Evolutionary conservation across 2,113 vertebrate genomes (phyloP).

Genomic region (Vicugna pacos): DNA sequence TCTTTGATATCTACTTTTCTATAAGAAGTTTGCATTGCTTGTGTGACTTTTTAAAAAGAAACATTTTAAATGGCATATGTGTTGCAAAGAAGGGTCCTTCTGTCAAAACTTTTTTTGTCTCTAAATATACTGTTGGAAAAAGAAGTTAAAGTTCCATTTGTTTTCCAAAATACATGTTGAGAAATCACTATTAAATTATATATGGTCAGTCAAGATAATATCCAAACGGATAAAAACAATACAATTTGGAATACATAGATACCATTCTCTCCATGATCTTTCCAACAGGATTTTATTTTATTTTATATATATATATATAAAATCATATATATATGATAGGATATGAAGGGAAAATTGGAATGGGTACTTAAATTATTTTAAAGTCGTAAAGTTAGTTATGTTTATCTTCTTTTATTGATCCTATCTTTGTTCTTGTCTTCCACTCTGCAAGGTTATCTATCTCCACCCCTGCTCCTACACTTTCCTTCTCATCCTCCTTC

Average conservation of each 20-base stretch:
- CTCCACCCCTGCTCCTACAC: not conserved
- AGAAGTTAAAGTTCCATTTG: not conserved
- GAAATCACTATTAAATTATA: slow-evolving; percentile 34
- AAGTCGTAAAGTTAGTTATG: not conserved
- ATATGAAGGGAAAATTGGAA: not conserved
- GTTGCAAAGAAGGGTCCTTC: not conserved
- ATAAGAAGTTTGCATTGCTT: not conserved
- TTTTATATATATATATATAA: too few relatives aligned
- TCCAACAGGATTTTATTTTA: not conserved
- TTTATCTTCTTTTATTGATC: not conserved
- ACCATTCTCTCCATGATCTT: not conserved
- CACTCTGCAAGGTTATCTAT: not conserved
- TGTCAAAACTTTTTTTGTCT: not conserved
- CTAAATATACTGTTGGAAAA: not conserved
- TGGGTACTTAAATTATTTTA: not conserved
- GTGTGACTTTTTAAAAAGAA: not conserved
- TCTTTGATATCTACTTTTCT: not conserved
- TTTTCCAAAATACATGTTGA: not conserved
- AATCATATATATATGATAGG: too few relatives aligned
- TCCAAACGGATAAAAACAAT: not conserved
- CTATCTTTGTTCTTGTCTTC: not conserved
- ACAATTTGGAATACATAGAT: not conserved
- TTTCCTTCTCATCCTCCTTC: not conserved
- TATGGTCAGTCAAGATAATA: slow-evolving; percentile 23
- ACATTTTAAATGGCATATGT: not conserved